A percentile compares a stretch with the other conserved stretches of the same genome.
Evolutionary conservation across 2,113 vertebrate genomes (phyloP).

Genomic region (Tricholaema leucomelas): DNA sequence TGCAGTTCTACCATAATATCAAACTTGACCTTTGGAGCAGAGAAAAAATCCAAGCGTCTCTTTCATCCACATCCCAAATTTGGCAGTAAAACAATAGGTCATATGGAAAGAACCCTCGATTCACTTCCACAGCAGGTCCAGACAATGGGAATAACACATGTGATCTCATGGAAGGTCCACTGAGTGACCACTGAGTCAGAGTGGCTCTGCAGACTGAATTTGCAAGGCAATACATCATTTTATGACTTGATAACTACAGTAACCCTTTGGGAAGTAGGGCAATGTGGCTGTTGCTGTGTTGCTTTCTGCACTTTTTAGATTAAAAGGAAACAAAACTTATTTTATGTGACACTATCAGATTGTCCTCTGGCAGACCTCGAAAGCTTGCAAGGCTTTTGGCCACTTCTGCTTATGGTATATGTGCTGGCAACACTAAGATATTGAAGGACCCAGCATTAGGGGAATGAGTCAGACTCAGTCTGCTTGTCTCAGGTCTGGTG

Average conservation of each 20-base stretch:
- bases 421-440: not conserved
- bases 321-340: not conserved
- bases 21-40: not conserved
- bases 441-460: not conserved
- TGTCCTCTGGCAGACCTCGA: not conserved
- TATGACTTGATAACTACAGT: not conserved
- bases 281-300: not conserved
- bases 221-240: not conserved
- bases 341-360: fast-evolving
- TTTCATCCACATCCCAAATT: not conserved
- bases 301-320: not conserved
- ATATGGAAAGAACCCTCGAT: not conserved
- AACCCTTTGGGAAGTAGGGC: not conserved
- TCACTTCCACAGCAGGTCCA: not conserved
- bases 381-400: not conserved
- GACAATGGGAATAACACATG: not conserved
- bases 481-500: not conserved
- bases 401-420: fast-evolving
- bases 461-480: not conserved
- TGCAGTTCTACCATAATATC: not conserved
- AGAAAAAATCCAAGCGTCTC: not conserved
- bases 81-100: not conserved
- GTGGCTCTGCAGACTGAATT: not conserved
- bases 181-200: not conserved
- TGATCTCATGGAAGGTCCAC: not conserved